Evolutionary conservation across 2,113 vertebrate species (phyloP), one percentile per base, ranked within the genome.

Genomic region (Gallinago paraguaiae): DNA sequence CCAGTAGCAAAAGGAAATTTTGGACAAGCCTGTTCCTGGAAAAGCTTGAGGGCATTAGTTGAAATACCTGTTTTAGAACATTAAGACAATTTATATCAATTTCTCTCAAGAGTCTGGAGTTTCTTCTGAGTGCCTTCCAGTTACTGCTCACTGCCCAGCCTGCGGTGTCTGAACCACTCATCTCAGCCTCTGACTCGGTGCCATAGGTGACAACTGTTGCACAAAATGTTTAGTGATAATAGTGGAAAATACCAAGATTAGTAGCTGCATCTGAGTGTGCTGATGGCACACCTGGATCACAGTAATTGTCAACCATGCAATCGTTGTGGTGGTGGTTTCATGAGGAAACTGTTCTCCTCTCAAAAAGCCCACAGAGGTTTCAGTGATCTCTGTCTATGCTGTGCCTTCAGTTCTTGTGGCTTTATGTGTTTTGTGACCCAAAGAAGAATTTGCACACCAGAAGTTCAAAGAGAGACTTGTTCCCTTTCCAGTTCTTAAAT

Each of bases 291-390:
- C 25, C 18, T 35, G 9, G 6, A 5, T 63, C 1, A 0, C 17
- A 60, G 41, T 15, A 46, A 22, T 2, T 64, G 27, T 43, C 17
- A 51, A 12, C 11, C 31, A 35, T 9, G 20, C 12, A 13, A 23
- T 43, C 2, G 0, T 39, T 2, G 0, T 25, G 57, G 45, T 30
- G 10, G 23, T 74, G 12, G 20, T 74, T 88, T 88, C 33, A 23
- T 0, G 0, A 25, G 7, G 22, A 74, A 56, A 4, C 8, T 37
- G 19, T 17, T 20, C 1, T 82, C 18, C 33, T 13, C 16, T 27
- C 48, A 51, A 28, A 12, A 82, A 82, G 3, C 6, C 45, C 23
- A 6, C 9, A 27, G 53, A 83, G 22, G 3, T 64, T 67, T 74
- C 33, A 17, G 37, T 33, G 8, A 31, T 20, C 19, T 43, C 22